Percentiles rank a stretch among this genome's conserved stretches.
These are phyloP conservation scores for Sternarchorhynchus goeldii DNA, from an alignment of 2,797 vertebrate species.

Conservation along the genomic window DNA sequence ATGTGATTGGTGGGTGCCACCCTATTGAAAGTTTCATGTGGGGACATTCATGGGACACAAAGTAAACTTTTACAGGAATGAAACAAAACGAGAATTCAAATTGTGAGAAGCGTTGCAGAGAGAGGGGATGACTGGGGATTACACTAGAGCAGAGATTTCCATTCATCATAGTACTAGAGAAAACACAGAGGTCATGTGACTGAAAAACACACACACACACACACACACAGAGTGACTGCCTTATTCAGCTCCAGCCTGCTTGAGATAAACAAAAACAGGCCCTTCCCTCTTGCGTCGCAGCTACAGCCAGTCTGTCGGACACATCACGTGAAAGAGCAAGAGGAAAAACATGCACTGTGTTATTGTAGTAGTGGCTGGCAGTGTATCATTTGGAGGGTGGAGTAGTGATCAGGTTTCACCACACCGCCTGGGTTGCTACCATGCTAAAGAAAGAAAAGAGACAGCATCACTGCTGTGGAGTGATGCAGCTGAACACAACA, in stretches of 20 bases:
- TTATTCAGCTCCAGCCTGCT: conserved; percentile 30
- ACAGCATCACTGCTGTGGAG: conserved; percentile 69
- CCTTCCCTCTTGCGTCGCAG: conserved; percentile 31
- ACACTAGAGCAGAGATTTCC: conserved; percentile 16
- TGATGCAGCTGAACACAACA: conserved; percentile 80
- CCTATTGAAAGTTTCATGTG: conserved; percentile 1
- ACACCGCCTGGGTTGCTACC: conserved; percentile 70
- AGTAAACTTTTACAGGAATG: neutral
- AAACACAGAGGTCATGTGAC: conserved; percentile 36
- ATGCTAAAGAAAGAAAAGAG: conserved; percentile 58
- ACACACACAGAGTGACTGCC: conserved; percentile 25
- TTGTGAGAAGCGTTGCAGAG: too few relatives aligned
- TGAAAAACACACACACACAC: conserved; percentile 37
- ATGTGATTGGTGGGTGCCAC: neutral
- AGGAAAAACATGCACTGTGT: conserved; percentile 66
- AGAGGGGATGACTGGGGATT: neutral
- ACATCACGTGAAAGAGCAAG: conserved; percentile 48
- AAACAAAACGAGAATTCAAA: conserved; percentile 11
- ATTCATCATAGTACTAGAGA: conserved; percentile 16
- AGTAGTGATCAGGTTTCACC: conserved; percentile 77
- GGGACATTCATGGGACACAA: neutral
- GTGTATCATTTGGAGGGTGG: conserved; percentile 80
- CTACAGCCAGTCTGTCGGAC: conserved; percentile 41
- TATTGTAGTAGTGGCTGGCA: conserved; percentile 75
- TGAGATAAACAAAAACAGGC: conserved; percentile 48